Evolutionary conservation across 2,113 vertebrate species (phyloP), one percentile per base, ranked within the genome.

Genomic region (Platichthys stellatus): DNA sequence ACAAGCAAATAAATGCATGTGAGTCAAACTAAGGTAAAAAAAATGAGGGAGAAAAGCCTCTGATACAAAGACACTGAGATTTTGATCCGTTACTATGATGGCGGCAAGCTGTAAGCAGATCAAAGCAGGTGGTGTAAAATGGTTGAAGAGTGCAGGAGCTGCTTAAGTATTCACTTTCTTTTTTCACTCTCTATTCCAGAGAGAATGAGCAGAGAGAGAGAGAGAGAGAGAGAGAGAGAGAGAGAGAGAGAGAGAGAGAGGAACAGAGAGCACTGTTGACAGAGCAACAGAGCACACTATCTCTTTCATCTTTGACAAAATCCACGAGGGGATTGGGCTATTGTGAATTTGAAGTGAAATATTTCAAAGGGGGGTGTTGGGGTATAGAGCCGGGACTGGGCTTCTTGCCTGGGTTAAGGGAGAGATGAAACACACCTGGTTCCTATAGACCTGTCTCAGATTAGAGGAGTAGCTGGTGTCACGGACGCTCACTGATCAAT

Each of bases 221-320:
- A 70, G 63, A 66, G 28, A 74, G 47, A 78, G 85, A 74, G 75
- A 82, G 63, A 78, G 74, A 82, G 78, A 74, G 47, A 80, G 85
- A 72, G 75, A n/a, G n/a, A 78, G 85, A 74, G 75, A 82, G 63
- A 78, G 74, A 82, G 78, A 74, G 47, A 80, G 85, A 72, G 75
- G 80, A 59, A 78, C 70, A 82, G 80, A 57, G 88, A 85, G 89
- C 59, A 62, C 66, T 84, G 88, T 58, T 89, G 92, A 90, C 91
- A 83, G 89, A 89, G 90, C 90, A 86, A 74, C 89, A 84, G 84
- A 88, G 90, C 82, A 67, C 63, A 58, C 89, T 85, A 53, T 78
- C 89, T 76, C 92, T 92, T 93, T 93, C 92, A 93, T 93, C 92
- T 92, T 86, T 87, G 90, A 92, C 92, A 92, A 91, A 91, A 91